Conservation (phyloP, 2,113 vertebrate genomes). For the Dromaius novaehollandiae region DNA sequence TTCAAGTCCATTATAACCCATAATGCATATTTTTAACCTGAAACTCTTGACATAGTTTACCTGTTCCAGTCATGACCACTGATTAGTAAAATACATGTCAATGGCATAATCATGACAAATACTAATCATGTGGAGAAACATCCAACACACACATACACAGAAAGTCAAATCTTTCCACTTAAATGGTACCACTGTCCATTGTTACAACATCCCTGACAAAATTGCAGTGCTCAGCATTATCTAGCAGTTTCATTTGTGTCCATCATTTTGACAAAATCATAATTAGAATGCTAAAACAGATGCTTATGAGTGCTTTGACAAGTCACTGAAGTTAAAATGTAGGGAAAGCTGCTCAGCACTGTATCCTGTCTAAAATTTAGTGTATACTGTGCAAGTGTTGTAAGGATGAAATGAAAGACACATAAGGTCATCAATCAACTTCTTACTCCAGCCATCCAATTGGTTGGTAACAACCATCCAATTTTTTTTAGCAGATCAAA, state of each 20-base stretch:
- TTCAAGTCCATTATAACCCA: neutral
- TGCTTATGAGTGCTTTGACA: neutral
- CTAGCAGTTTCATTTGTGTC: constrained; percentile 11
- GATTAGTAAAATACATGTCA: neutral
- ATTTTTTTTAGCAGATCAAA: neutral
- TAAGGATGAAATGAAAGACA: neutral
- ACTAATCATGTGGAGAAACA: neutral
- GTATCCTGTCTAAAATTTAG: neutral
- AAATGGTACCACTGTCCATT: neutral
- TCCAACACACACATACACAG: neutral
- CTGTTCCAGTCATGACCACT: neutral
- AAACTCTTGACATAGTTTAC: neutral
- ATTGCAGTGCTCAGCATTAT: neutral
- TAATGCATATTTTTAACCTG: neutral
- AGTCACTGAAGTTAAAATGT: neutral
- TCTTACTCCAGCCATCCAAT: neutral
- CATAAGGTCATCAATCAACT: neutral
- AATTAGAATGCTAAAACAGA: constrained; percentile 19
- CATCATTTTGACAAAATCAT: constrained; percentile 35
- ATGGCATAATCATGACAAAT: neutral
- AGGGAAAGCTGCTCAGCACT: neutral
- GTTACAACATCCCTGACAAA: neutral
- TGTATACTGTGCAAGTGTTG: neutral
- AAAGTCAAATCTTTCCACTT: neutral
- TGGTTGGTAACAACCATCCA: neutral